Evolutionary conservation across 2,113 vertebrate genomes (phyloP).

Genomic region (Elaphurus davidianus): DNA sequence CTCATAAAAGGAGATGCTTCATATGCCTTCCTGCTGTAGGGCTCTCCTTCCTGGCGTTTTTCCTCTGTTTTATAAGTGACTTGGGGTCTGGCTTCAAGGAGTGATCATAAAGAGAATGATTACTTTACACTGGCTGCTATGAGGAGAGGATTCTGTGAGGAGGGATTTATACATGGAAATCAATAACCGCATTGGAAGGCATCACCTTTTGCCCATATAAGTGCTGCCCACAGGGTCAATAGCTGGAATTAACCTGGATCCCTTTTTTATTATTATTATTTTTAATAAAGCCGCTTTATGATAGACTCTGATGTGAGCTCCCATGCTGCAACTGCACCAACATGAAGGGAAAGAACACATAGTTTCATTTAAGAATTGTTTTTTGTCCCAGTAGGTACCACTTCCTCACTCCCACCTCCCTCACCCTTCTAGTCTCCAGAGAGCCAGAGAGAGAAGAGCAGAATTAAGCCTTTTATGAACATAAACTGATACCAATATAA

Average conservation of each 20-base stretch:
- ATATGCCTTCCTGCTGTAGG: conserved; percentile 1
- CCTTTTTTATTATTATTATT: conserved; percentile 67
- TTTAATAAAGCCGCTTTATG: conserved; percentile 68
- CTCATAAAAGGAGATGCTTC: background rate
- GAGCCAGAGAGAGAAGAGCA: background rate
- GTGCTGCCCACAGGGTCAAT: conserved; percentile 66
- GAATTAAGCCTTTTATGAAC: conserved; percentile 40
- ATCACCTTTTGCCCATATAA: conserved; percentile 61
- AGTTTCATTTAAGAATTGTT: background rate
- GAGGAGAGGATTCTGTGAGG: conserved; percentile 47
- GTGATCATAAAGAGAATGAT: conserved; percentile 71
- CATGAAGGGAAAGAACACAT: background rate
- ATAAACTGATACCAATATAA: background rate
- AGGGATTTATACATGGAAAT: conserved; percentile 70
- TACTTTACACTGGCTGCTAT: conserved; percentile 60
- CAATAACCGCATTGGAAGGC: conserved; percentile 65
- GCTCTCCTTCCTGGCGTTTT: background rate
- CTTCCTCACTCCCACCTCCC: background rate
- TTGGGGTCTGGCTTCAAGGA: conserved; percentile 62
- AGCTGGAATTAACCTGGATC: conserved; percentile 59
- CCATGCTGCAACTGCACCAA: background rate
- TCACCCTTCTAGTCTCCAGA: background rate
- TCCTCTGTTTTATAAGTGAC: background rate
- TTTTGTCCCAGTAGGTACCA: background rate
- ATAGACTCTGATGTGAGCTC: background rate